Evolutionary conservation across 2,113 vertebrate species (phyloP).

Genomic region (Craseonycteris thonglongyai): DNA sequence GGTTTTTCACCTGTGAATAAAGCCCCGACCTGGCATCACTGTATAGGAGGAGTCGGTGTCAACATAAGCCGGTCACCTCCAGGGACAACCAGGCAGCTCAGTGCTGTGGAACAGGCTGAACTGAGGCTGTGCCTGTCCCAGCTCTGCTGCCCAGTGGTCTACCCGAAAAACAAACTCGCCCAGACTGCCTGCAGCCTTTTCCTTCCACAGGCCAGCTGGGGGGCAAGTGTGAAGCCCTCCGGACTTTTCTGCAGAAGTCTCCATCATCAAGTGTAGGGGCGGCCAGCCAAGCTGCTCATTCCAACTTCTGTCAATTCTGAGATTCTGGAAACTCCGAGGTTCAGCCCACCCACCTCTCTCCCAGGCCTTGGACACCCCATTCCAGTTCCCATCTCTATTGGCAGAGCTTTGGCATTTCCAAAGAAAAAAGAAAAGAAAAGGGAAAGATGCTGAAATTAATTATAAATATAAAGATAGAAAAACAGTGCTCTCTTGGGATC

Average conservation of each 20-base stretch:
- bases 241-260: background rate
- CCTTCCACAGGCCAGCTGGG: background rate
- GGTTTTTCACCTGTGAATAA: background rate
- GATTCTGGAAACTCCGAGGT: background rate
- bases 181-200: background rate
- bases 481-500: background rate
- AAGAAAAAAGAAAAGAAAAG: background rate
- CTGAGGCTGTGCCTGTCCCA: background rate
- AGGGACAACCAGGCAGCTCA: background rate
- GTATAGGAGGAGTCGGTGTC: background rate
- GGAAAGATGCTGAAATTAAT: constrained; percentile 23
- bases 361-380: background rate
- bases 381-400: background rate
- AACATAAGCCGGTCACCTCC: background rate
- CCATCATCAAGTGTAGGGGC: background rate
- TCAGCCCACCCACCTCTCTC: background rate
- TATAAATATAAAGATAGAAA: background rate
- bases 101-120: background rate
- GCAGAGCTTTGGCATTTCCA: background rate
- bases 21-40: background rate
- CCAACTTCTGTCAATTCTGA: background rate
- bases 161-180: background rate
- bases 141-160: background rate
- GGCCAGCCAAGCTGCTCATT: too few relatives aligned
- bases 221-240: background rate